Evolutionary conservation across 2,797 vertebrate species (phyloP), one percentile per base, ranked within the genome.

Genomic region (Discoglossus pictus): DNA sequence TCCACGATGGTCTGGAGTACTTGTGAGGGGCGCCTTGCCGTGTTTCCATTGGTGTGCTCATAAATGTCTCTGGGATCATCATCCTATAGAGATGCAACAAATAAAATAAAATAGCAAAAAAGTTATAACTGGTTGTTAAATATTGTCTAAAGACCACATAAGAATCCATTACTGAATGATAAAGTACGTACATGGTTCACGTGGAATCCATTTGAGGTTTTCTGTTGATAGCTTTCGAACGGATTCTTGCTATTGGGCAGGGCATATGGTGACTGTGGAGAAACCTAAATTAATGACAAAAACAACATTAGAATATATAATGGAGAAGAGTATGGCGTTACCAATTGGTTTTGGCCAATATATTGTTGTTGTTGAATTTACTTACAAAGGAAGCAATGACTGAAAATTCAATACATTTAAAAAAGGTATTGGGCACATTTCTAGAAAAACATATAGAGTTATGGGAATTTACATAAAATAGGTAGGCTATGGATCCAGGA

Each of bases 1-100:
- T 93, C 89, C 1, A 89, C 88, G 0, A 89, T 90, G 42, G 88
- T 83, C 7, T 92, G 88, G 58, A 86, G 87, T 76, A 91, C 55
- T 59, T 83, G 87, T 0, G 88, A 82, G 52, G 80, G 80, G 50
- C 90, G 90, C 83, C 88, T 83, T 48, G 87, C 39, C 54, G 87
- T 84, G 61, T 80, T 80, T 0, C 89, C 89, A 39, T 90, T 86
- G 0, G 78, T 76, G 68, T 90, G 88, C 60, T 83, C 61, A 5
- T 34, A 17, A 1, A 62, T 63, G 76, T 90, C 84, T 10, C 56
- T 65, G 1, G 21, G 16, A 31, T 61, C 48, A 20, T 72, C 21
- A 27, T 18, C 43, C 73, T 74, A 20, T 9, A 17, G n/a, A n/a
- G 11, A 27, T 71, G 70, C 42, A 48, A 9, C 63, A 2, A 48